Evolutionary conservation across 2,797 vertebrate genomes (phyloP).

Genomic region (Lerista edwardsae): DNA sequence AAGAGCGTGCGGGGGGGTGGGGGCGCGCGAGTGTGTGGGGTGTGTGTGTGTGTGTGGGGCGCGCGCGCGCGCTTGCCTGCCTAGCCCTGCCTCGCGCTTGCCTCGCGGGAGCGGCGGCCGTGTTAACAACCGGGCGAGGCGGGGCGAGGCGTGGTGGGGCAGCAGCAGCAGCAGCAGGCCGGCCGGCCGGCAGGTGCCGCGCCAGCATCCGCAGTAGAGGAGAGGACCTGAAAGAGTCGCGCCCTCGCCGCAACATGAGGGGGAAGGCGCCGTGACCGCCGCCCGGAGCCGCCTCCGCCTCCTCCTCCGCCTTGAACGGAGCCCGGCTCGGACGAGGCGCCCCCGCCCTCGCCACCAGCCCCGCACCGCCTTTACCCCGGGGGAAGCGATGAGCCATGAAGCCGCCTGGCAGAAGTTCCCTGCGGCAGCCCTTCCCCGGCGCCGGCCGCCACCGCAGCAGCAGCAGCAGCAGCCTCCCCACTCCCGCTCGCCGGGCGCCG

Average conservation of each 20-base stretch:
- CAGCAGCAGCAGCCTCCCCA: background rate
- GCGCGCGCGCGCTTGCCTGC: conserved; percentile 1
- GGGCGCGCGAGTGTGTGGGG: too few relatives aligned
- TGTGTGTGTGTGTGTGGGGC: too few relatives aligned
- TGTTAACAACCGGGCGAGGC: too few relatives aligned
- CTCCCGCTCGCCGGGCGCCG: conserved; percentile 26
- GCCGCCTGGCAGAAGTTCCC: conserved; percentile 74
- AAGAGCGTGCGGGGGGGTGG: conserved; percentile 24
- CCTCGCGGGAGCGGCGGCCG: background rate
- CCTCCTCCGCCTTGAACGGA: conserved; percentile 24
- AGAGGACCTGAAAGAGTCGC: background rate
- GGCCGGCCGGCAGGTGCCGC: background rate
- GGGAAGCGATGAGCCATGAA: conserved; percentile 82
- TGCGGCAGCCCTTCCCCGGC: conserved; percentile 65
- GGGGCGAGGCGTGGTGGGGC: background rate
- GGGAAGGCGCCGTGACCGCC: background rate
- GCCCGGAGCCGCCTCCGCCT: background rate
- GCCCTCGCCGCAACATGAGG: background rate
- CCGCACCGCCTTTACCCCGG: conserved; percentile 43
- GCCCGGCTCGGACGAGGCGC: background rate
- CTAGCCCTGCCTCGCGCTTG: too few relatives aligned
- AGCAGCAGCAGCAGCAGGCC: background rate
- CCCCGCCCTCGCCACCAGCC: conserved; percentile 17
- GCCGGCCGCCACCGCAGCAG: conserved; percentile 40
- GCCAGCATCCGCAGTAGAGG: conserved; percentile 7